These are phyloP conservation scores for Pagetopsis macropterus DNA, from an alignment of 2,797 vertebrate genomes.

Conservation along the genomic window DNA sequence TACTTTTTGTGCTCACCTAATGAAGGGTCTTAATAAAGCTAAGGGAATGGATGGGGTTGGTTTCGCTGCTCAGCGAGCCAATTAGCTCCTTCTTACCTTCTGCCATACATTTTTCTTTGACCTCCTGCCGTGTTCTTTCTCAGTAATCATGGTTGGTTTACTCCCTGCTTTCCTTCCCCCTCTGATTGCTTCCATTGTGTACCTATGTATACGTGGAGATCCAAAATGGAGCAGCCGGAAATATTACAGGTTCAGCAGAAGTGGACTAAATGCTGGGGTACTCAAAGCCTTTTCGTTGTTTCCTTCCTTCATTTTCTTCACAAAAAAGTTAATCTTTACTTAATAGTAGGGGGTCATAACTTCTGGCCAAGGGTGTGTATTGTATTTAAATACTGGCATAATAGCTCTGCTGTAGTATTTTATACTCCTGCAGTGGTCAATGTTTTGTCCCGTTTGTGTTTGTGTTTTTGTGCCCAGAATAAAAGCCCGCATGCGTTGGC, in stretches of 20 bases:
- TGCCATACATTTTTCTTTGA: slow-evolving; percentile 55
- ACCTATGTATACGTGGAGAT: slow-evolving; percentile 24
- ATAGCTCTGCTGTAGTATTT: slow-evolving; percentile 28
- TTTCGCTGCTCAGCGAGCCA: slow-evolving; percentile 62
- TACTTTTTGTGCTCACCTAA: slow-evolving; percentile 66
- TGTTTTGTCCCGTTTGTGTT: slow-evolving; percentile 39
- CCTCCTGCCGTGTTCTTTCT: slow-evolving; percentile 49
- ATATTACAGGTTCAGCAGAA: not conserved
- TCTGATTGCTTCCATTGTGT: slow-evolving; percentile 10
- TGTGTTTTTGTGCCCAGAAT: slow-evolving; percentile 39
- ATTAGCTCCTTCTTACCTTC: slow-evolving; percentile 67
- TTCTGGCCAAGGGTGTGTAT: not conserved
- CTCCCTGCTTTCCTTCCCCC: slow-evolving; percentile 8
- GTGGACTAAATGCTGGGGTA: not conserved
- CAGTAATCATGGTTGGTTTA: slow-evolving; percentile 46
- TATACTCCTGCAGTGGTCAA: slow-evolving; percentile 41
- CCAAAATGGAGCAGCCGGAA: slow-evolving; percentile 18
- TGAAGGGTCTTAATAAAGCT: slow-evolving; percentile 76
- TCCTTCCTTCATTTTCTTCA: not conserved
- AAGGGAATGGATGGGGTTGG: slow-evolving; percentile 52
- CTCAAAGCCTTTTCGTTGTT: not conserved
- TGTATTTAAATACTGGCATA: slow-evolving; percentile 7
- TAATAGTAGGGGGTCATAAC: slow-evolving; percentile 4
- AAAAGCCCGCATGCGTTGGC: slow-evolving; percentile 25
- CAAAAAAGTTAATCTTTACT: not conserved